Evolutionary conservation across 92 coral and sea anemone species (phyloP).

Genomic region (Pocillopora meandrina): DNA sequence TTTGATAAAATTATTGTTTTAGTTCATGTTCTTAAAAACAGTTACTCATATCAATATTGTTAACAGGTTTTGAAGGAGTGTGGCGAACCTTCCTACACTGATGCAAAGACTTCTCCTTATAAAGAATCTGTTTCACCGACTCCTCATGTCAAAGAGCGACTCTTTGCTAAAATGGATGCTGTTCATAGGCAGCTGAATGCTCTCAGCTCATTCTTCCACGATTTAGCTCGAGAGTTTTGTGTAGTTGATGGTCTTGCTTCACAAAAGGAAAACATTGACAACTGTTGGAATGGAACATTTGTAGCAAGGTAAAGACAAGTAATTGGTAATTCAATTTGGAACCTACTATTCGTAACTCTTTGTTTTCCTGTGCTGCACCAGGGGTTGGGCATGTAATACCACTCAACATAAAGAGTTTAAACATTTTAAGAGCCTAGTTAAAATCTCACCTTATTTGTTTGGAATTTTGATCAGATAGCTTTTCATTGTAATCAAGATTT

Average conservation of each 20-base stretch:
- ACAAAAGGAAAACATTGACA: conserved; percentile 38
- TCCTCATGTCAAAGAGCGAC: conserved; percentile 27
- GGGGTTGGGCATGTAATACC: too few species aligned
- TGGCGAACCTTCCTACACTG: conserved; percentile 55
- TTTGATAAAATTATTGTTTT: too few species aligned
- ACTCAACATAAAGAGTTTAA: too few species aligned
- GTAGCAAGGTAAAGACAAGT: conserved; percentile 69
- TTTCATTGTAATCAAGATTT: too few species aligned
- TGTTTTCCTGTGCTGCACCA: too few species aligned
- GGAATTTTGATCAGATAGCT: too few species aligned
- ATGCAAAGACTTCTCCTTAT: not conserved
- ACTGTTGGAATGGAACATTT: conserved; percentile 90
- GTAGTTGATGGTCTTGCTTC: conserved; percentile 63
- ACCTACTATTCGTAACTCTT: too few species aligned
- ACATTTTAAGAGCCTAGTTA: too few species aligned
- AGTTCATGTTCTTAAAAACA: not conserved
- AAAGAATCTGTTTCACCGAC: conserved; percentile 19
- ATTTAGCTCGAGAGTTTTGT: conserved; percentile 70
- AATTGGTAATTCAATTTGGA: not conserved
- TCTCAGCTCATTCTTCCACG: conserved; percentile 45
- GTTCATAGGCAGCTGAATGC: conserved; percentile 49
- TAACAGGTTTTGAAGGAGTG: conserved; percentile 53
- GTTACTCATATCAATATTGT: not conserved
- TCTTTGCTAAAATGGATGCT: conserved; percentile 61
- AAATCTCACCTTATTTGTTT: too few species aligned